Evolutionary conservation across 2,888 invertebrate genomes (phyloP), one percentile per base, ranked within the genome.

Genomic region (Gastracanthus pulcherrimus): DNA sequence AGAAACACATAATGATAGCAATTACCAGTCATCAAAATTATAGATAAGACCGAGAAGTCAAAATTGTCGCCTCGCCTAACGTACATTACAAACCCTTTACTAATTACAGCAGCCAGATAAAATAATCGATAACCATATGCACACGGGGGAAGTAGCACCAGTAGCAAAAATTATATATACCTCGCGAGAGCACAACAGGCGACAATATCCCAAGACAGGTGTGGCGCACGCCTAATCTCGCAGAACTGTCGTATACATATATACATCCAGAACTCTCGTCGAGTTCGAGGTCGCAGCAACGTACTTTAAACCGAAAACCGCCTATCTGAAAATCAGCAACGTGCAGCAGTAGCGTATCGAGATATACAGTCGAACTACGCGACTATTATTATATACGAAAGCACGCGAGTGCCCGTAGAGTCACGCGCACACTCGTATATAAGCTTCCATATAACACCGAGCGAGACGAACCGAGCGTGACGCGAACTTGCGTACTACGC

Each of bases 191-290:
- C 7, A 38, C 1, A 3, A n/a, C n/a, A 51, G 62, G 3, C 7
- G 36, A 19, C n/a, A 38, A 38, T 48, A 69, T 69, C 69, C 48
- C n/a, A n/a, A 16, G 16, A 29, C 51, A 51, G 75, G 75, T 55
- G 75, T 34, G 62, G 51, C 23, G 55, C 23, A 9, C 7, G 55
- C 26, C n/a, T 29, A 55, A 76, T 67, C 76, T 58, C 51, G 67
- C 76, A 38, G 41, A 66, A 67, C 29, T 67, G 55, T 51, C 66
- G 34, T n/a, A n/a, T n/a, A n/a, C n/a, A n/a, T n/a, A n/a, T n/a
- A n/a, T n/a, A n/a, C n/a, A n/a, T n/a, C n/a, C n/a, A n/a, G n/a
- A n/a, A n/a, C n/a, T n/a, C n/a, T n/a, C n/a, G 19, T 9, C 23
- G 55, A 23, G 19, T 0, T 13, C 23, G 58, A 45, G 64, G 29